Percentiles rank a stretch among this genome's conserved stretches.
Evolutionary conservation across 2,888 invertebrate genomes (phyloP).

Genomic region (Ditylenchus weischeri): DNA sequence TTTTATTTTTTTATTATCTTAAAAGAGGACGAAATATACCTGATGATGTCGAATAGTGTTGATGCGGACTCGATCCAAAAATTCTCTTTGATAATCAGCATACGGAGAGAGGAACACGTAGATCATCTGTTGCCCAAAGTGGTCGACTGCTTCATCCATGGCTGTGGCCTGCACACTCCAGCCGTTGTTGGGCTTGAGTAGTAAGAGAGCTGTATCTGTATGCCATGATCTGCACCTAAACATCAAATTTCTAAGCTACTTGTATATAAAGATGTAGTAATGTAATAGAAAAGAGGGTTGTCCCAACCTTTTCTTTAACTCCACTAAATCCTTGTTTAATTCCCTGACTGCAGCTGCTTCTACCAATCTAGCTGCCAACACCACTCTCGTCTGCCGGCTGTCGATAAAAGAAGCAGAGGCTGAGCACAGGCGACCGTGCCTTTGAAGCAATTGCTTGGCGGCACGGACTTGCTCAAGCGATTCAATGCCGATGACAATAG

Average conservation of each 20-base stretch:
- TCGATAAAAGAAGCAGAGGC: conserved; percentile 68
- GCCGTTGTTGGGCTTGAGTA: conserved; percentile 32
- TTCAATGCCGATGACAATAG: conserved; percentile 71
- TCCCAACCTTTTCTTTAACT: conserved; percentile 44
- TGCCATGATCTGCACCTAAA: conserved; percentile 45
- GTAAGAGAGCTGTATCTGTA: conserved; percentile 47
- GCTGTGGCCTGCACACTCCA: conserved; percentile 40
- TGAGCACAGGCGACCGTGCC: conserved; percentile 73
- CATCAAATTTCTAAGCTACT: too few species aligned
- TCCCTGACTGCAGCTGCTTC: conserved; percentile 39
- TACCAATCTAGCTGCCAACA: conserved; percentile 45
- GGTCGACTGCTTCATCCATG: conserved; percentile 55
- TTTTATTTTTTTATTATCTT: not conserved
- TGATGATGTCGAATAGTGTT: conserved; percentile 85
- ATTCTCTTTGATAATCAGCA: conserved; percentile 75
- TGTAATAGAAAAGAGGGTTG: not conserved
- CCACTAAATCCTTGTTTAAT: conserved; percentile 49
- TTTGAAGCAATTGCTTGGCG: conserved; percentile 70
- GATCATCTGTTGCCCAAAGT: conserved; percentile 51
- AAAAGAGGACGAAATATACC: conserved; percentile 55
- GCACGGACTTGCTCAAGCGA: conserved; percentile 63
- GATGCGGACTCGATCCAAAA: conserved; percentile 88
- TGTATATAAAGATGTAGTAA: not conserved
- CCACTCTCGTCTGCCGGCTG: conserved; percentile 45
- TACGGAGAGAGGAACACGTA: conserved; percentile 52